Base-by-base conservation (phyloP, 2,888 invertebrate genomes). In the Cephus pygmeus region DNA sequence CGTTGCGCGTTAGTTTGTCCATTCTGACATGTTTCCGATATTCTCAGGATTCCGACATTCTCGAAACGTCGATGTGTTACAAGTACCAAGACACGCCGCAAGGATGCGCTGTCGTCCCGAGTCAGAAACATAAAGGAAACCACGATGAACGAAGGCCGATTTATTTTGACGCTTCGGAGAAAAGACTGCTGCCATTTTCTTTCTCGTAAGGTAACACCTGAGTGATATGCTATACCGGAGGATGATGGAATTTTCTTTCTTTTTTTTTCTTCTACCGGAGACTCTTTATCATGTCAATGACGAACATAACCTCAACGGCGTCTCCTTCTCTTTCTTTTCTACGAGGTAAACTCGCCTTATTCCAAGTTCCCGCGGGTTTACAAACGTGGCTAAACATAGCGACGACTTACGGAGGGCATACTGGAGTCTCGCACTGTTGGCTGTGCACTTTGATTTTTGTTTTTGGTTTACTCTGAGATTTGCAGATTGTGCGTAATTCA, bases 301-400 rank as follows among this genome's bases (percentile, higher is more conserved):
- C 40, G 40, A 56, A 56, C 23, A 56, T 56, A 56, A 56, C 40
- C 40, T 40, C 40, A 40, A 40, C 40, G 23, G 23, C 15, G 40
- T 40, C 40, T 56, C 23, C 23, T 40, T 35, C 12, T 35, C 9
- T 35, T 35, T 35, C 0, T 40, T 23, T 56, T 23, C 40, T 1
- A 9, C 40, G 40, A 56, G 40, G 40, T 56, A 76, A 83, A 82
- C 85, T 83, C 81, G 83, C 82, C 82, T 82, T 75, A 85, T 84
- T 83, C 83, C 69, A 68, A 82, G 80, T 56, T 56, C 80, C 73
- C 78, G 75, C 76, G 56, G 71, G 82, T 84, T 85, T 80, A 81
- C 80, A 56, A 56, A 78, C 73, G 73, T 69, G 68, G 79, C 84
- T 84, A 84, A 85, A 84, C 80, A 85, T 85, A 84, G 84, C 81